These are phyloP conservation scores for Oostethus manadensis DNA, from an alignment of 2,113 vertebrate species.

Conservation along the genomic window DNA sequence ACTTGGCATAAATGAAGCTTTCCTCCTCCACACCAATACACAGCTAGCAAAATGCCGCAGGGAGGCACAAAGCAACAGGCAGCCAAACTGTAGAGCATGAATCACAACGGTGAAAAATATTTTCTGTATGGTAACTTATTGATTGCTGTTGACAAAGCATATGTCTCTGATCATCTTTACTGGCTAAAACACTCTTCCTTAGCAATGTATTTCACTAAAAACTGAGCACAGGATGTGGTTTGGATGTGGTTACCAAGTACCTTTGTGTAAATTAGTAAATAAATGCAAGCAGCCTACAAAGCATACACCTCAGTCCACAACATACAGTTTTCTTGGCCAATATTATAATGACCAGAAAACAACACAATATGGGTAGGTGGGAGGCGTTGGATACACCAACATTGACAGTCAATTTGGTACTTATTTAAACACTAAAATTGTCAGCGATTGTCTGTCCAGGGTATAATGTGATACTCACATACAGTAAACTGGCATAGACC, in stretches of 20 bases:
- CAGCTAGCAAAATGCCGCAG: slow-evolving; percentile 38
- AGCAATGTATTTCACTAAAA: slow-evolving; percentile 5
- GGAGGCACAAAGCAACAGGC: slow-evolving; percentile 54
- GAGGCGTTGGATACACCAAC: neutral
- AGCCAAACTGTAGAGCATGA: slow-evolving; percentile 46
- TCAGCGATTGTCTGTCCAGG: neutral
- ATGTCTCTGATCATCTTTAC: slow-evolving; percentile 16
- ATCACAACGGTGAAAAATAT: slow-evolving; percentile 34
- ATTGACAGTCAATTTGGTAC: neutral
- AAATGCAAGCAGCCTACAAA: neutral
- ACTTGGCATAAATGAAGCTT: slow-evolving; percentile 64
- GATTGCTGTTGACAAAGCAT: slow-evolving; percentile 14
- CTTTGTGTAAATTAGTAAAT: neutral
- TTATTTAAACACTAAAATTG: too few species aligned
- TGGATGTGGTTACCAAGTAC: neutral
- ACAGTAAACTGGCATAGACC: neutral
- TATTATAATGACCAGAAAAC: neutral
- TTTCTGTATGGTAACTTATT: slow-evolving; percentile 20
- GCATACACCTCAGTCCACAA: neutral
- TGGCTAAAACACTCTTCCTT: neutral
- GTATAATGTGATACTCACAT: neutral
- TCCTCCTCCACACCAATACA: slow-evolving; percentile 66
- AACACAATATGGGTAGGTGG: neutral
- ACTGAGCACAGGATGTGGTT: neutral
- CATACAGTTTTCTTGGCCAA: neutral